Evolutionary conservation across 2,113 vertebrate species (phyloP).

Genomic region (Centropus unirufus): DNA sequence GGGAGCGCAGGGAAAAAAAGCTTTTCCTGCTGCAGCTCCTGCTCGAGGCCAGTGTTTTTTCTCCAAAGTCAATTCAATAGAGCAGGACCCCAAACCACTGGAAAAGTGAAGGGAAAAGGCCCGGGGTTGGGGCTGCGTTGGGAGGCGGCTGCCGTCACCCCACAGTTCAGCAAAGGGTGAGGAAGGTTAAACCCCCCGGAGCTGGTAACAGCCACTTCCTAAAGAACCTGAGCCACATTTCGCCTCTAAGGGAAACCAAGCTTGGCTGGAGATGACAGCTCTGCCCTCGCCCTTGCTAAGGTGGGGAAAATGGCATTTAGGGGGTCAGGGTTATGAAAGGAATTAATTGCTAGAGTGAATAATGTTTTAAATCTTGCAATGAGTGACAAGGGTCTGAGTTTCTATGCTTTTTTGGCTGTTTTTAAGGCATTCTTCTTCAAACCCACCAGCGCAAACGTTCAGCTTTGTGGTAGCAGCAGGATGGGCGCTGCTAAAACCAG

Average conservation of each 20-base stretch:
- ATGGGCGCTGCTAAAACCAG: slow-evolving; percentile 15
- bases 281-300: not conserved
- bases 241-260: not conserved
- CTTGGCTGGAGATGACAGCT: not conserved
- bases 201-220: not conserved
- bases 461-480: not conserved
- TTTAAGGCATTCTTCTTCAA: slow-evolving; percentile 61
- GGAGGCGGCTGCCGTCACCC: slow-evolving; percentile 15
- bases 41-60: not conserved
- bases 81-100: not conserved
- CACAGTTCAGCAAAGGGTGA: not conserved
- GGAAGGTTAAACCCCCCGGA: not conserved
- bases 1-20: not conserved
- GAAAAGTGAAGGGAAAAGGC: not conserved
- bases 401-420: slow-evolving; percentile 9
- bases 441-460: not conserved
- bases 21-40: not conserved
- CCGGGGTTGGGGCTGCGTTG: not conserved
- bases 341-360: not conserved
- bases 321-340: not conserved
- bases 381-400: slow-evolving; percentile 13
- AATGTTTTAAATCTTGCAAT: not conserved
- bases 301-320: not conserved
- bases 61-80: not conserved
- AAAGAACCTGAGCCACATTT: not conserved